Evolutionary conservation across 2,797 vertebrate genomes (phyloP), one percentile per base, ranked within the genome.

Genomic region (Neostethus bicornis): DNA sequence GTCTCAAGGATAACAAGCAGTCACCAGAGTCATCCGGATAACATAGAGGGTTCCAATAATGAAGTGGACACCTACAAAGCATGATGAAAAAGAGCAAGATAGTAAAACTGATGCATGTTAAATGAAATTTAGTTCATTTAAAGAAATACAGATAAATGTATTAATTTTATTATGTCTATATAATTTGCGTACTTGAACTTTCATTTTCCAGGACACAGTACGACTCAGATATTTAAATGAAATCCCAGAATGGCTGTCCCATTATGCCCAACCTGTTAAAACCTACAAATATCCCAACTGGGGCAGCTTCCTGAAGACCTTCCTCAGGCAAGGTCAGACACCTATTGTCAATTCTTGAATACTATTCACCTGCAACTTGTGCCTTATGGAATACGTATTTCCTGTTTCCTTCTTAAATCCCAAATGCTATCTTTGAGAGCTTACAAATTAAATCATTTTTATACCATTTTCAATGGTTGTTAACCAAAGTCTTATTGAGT

Each of bases 271-370:
- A 77, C 91, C 92, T 80, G 92, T 91, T 90, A 93, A 94, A 90
- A 91, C 86, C 81, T 94, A 91, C 84, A 86, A 80, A 87, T 96
- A 93, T 90, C 91, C 94, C 81, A 93, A 89, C 79, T 97, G 95
- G 96, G 86, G 89, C 84, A 89, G 88, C 88, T 96, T 96, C 91
- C 91, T 96, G 76, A 90, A 94, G 82, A 91, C 90, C 61, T 95
- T 96, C 90, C 92, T 96, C 83, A 90, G 83, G 90, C 93, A 95
- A 93, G 96, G 95, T 98, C 69, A 81, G 81, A 59, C 28, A 46
- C 45, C 49, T 54, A 56, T 77, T 79, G 66, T 73, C 52, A 61
- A 44, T 12, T 55, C 49, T 53, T 51, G 50, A 63, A 80, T 66
- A 51, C 62, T 51, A 39, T 78, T 73, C 66, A 74, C 31, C 48